phyloP scores from a whole-genome alignment of 1,140 invertebrate genomes.

The Caenorhabditis tropicalis region DNA sequence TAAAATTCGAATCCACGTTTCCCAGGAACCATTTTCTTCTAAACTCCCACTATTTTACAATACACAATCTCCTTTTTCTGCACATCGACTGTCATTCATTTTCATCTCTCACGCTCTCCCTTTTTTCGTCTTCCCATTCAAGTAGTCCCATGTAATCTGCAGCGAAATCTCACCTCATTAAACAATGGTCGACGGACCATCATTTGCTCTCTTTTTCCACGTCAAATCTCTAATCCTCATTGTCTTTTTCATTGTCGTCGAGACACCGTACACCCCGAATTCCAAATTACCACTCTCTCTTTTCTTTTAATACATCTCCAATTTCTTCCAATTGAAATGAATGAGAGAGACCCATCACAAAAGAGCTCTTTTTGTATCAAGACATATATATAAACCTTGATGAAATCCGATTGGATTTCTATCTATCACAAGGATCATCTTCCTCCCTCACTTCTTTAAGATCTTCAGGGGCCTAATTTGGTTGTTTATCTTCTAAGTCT shows the following conservation, averaged over 20 bases:
- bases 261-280: background rate
- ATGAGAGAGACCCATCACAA: background rate
- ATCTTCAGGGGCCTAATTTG: too few relatives aligned
- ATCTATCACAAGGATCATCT: background rate
- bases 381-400: background rate
- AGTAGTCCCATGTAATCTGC: background rate
- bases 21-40: background rate
- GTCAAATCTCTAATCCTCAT: background rate
- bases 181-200: background rate
- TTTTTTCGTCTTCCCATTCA: background rate
- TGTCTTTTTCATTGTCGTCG: too few relatives aligned
- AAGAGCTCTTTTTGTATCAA: background rate
- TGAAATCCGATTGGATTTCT: background rate
- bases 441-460: background rate
- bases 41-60: too few relatives aligned
- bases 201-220: too few relatives aligned
- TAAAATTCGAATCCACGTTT: too few relatives aligned
- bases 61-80: too few relatives aligned
- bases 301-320: too few relatives aligned
- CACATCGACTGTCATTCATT: too few relatives aligned
- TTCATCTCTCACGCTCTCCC: background rate
- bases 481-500: too few relatives aligned
- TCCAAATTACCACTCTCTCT: background rate
- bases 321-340: background rate
- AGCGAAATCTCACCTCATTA: conserved; percentile 32